Evolutionary conservation across 2,888 invertebrate genomes (phyloP), one percentile per base, ranked within the genome.

Genomic region (Antheraea assamensis): DNA sequence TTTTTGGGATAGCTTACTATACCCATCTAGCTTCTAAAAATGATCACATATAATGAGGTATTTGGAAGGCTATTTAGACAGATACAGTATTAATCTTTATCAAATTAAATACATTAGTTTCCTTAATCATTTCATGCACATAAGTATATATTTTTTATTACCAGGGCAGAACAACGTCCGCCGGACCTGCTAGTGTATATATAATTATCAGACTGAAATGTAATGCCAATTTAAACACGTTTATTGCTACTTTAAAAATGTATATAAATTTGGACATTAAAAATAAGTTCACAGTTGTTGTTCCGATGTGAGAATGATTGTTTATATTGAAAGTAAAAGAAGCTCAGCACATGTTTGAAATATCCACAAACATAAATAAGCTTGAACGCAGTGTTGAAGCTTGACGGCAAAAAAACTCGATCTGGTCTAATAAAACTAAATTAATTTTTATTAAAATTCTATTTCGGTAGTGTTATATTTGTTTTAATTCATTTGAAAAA

Each of bases 331-430:
- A 35, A 72, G 13, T 49, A 70, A 77, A 78, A 75, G 75, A 55
- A 70, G 77, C 75, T 19, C 75, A 79, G 78, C 71, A 71, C 35
- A 58, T 71, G 58, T 72, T 75, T 3, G 27, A 64, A 64, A 64
- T 64, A 30, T 64, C 30, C 61, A 64, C 30, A 64, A 64, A 27
- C 61, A 27, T 61, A 64, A 64, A 64, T 64, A 30, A 30, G 30
- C 10, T 3, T 19, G 30, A 30, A 64, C 15, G 13, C 27, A 61
- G 27, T 27, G 8, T 27, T 27, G 27, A 64, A 64, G 27, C 30
- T 27, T 13, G 27, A 64, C 30, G 30, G 17, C 27, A 64, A 64
- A 64, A 55, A 58, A 64, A 30, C 61, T 64, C 17, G 61, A 64
- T 64, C 61, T 64, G 30, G 61, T 64, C 4, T 64, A 64, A 64